These are phyloP conservation scores for Leptodactylus fuscus DNA, from an alignment of 2,113 vertebrate species.

Conservation along the genomic window DNA sequence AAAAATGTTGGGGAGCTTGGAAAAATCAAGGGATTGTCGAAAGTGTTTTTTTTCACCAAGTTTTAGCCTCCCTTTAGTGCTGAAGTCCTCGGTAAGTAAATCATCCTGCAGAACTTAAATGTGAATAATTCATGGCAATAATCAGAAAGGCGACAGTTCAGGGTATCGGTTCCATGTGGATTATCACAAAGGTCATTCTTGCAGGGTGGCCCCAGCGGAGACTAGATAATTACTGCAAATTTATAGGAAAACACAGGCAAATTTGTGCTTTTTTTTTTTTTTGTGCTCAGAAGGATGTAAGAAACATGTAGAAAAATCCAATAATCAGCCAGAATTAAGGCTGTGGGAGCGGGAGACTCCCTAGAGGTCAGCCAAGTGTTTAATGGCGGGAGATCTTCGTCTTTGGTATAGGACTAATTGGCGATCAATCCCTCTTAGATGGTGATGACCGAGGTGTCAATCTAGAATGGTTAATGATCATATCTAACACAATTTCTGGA, in stretches of 20 bases:
- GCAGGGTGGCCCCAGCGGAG: neutral
- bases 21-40: too few relatives aligned
- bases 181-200: slow-evolving; percentile 31
- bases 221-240: slow-evolving; percentile 16
- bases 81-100: neutral
- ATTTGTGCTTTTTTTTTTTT: neutral
- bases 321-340: neutral
- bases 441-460: neutral
- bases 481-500: neutral
- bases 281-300: neutral
- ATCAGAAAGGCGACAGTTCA: neutral
- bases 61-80: neutral
- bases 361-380: neutral
- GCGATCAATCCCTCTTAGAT: neutral
- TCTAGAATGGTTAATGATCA: neutral
- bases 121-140: slow-evolving; percentile 25
- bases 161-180: neutral
- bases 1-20: too few relatives aligned
- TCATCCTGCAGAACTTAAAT: neutral
- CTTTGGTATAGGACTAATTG: neutral
- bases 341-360: neutral
- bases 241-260: neutral
- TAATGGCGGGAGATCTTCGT: neutral
- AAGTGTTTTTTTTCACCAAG: too few relatives aligned
- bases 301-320: slow-evolving; percentile 1